Evolutionary conservation across 2,113 vertebrate species (phyloP), one percentile per base, ranked within the genome.

Genomic region (Atrichornis clamosus): DNA sequence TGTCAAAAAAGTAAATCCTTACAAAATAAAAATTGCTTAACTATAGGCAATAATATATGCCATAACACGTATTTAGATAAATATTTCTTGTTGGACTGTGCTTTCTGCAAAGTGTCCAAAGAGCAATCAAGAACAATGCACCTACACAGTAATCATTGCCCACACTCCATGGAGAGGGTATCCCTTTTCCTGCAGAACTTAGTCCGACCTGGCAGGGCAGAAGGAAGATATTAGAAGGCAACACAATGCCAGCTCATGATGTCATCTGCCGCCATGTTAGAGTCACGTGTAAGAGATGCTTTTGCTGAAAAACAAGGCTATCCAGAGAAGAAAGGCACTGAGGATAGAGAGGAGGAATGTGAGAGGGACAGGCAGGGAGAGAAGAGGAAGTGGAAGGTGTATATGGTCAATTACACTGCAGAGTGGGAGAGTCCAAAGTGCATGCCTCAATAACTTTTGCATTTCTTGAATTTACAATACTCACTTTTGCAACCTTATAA

Each of bases 381-480:
- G 70, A 79, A 81, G 11, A 91, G 91, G 93, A 96, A 95, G 75
- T 91, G 12, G 47, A 87, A 93, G 87, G 85, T 96, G 72, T 80
- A 93, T 90, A 94, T 83, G 73, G 68, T 70, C 77, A 94, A 94
- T 96, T 93, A 93, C 76, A 64, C 27, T 22, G 42, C 39, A 93
- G 62, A 95, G 78, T 81, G 30, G 44, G 82, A 93, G 67, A 95
- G 84, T 93, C 87, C 89, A 96, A 91, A 91, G 87, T 87, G 87
- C 78, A 95, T 67, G 93, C 84, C 78, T 94, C 95, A 94, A 87
- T 97, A 95, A 96, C 95, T 95, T 96, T 70, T 93, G 85, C 88
- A 67, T 97, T 95, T 96, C 95, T 96, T 96, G 92, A 97, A 95
- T 96, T 97, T 95, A 96, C 90, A 96, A 80, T 94, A 84, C 82